These are phyloP conservation scores for Ischnura elegans DNA, from an alignment of 2,888 invertebrate genomes.

Conservation along the genomic window DNA sequence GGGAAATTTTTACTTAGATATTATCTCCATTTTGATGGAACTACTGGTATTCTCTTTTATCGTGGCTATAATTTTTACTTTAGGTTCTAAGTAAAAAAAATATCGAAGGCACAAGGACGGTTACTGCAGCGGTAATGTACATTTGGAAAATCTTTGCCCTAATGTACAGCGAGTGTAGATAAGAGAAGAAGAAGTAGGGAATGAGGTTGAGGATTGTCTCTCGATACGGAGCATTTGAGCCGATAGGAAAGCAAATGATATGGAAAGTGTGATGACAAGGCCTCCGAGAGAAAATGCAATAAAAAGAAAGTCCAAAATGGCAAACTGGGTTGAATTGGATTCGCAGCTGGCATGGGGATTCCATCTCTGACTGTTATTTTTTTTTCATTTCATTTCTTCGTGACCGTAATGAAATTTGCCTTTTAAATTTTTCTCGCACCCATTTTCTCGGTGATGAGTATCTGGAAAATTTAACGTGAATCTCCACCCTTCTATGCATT, in stretches of 20 bases:
- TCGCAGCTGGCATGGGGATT: not conserved
- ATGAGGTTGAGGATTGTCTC: not conserved
- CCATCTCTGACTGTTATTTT: not conserved
- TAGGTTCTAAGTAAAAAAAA: not conserved
- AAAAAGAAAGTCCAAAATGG: not conserved
- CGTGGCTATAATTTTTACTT: too few relatives aligned
- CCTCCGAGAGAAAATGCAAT: not conserved
- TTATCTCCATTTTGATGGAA: too few relatives aligned
- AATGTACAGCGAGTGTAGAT: not conserved
- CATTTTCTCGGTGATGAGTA: not conserved
- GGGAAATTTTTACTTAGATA: too few relatives aligned
- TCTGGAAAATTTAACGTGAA: not conserved
- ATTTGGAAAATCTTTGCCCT: not conserved
- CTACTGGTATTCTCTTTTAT: too few relatives aligned
- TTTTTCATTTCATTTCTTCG: not conserved
- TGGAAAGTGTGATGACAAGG: constrained; percentile 31
- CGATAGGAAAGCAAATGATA: constrained; percentile 33
- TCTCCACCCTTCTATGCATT: not conserved
- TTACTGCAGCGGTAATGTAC: not conserved
- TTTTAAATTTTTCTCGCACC: not conserved
- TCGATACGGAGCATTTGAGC: not conserved
- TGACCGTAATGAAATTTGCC: constrained; percentile 11
- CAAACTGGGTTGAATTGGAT: not conserved
- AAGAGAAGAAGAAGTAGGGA: not conserved
- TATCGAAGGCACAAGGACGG: not conserved